phyloP scores from a whole-genome alignment of 2,113 vertebrate genomes.

The Melanostigma gelatinosum region DNA sequence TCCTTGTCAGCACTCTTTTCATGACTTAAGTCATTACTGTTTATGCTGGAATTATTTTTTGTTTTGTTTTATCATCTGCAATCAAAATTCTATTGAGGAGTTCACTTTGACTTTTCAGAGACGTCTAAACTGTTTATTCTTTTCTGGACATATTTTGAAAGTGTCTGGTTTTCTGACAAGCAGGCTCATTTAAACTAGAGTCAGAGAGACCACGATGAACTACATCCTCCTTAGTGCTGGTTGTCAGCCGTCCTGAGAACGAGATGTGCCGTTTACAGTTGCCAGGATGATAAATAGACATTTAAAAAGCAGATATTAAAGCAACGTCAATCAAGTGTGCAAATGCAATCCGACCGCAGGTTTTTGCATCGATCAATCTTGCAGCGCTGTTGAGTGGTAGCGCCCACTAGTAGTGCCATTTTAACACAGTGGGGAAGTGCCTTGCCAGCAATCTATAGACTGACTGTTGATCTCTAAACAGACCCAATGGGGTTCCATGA shows the following conservation, averaged over 20 bases:
- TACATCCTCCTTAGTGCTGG: background rate
- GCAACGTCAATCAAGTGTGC: background rate
- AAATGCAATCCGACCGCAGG: constrained; percentile 9
- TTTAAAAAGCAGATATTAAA: constrained; percentile 57
- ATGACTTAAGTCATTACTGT: background rate
- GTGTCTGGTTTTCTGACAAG: constrained; percentile 6
- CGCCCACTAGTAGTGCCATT: constrained; percentile 5
- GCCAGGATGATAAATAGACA: constrained; percentile 33
- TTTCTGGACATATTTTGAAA: constrained; percentile 13
- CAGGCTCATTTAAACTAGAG: constrained; percentile 17
- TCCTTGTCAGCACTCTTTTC: background rate
- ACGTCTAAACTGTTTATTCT: constrained; percentile 12
- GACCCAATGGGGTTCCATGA: constrained; percentile 28
- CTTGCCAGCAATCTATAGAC: background rate
- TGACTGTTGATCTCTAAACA: constrained; percentile 43
- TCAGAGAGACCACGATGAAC: constrained; percentile 24
- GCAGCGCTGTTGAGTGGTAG: constrained; percentile 5
- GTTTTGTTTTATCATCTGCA: constrained; percentile 1
- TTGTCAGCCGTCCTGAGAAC: constrained; percentile 27
- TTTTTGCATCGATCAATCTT: constrained; percentile 28
- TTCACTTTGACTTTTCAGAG: background rate
- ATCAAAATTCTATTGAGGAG: background rate
- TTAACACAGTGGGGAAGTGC: constrained; percentile 20
- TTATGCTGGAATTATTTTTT: background rate
- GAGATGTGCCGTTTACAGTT: background rate